phyloP scores from a whole-genome alignment of 2,888 invertebrate species.

The Cryptus armator region DNA sequence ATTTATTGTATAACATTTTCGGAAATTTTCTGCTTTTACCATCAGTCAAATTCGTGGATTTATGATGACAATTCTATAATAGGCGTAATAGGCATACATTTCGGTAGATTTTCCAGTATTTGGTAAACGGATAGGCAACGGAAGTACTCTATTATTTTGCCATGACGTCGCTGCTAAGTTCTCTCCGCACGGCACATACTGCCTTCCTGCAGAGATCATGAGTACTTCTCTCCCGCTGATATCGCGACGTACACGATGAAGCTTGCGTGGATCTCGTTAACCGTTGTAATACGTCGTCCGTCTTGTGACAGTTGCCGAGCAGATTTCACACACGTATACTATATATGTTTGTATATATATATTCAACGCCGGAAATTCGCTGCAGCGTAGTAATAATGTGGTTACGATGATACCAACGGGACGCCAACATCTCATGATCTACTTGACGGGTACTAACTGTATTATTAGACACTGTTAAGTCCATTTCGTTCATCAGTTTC shows the following conservation, averaged over 20 bases:
- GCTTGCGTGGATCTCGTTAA: slow-evolving; percentile 45
- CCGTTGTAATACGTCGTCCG: slow-evolving; percentile 46
- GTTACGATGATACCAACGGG: slow-evolving; percentile 37
- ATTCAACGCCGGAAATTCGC: slow-evolving; percentile 14
- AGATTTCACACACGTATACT: neutral
- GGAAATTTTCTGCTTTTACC: too few relatives aligned
- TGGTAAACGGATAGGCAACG: neutral
- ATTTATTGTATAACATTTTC: too few relatives aligned
- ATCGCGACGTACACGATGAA: slow-evolving; percentile 20
- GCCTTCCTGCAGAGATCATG: slow-evolving; percentile 19
- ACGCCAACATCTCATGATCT: slow-evolving; percentile 76
- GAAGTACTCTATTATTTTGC: slow-evolving; percentile 26
- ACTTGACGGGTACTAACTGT: slow-evolving; percentile 73
- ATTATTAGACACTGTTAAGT: slow-evolving; percentile 19
- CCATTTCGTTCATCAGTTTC: neutral
- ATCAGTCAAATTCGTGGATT: neutral
- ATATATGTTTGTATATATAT: neutral
- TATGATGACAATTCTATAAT: neutral
- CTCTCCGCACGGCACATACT: slow-evolving; percentile 1
- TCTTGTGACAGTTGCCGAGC: slow-evolving; percentile 41
- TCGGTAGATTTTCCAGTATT: neutral
- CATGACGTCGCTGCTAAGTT: slow-evolving; percentile 23
- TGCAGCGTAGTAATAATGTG: slow-evolving; percentile 42
- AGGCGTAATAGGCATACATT: neutral
- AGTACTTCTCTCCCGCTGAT: slow-evolving; percentile 2